Evolutionary conservation across 2,113 vertebrate species (phyloP).

Genomic region (Fulica atra): DNA sequence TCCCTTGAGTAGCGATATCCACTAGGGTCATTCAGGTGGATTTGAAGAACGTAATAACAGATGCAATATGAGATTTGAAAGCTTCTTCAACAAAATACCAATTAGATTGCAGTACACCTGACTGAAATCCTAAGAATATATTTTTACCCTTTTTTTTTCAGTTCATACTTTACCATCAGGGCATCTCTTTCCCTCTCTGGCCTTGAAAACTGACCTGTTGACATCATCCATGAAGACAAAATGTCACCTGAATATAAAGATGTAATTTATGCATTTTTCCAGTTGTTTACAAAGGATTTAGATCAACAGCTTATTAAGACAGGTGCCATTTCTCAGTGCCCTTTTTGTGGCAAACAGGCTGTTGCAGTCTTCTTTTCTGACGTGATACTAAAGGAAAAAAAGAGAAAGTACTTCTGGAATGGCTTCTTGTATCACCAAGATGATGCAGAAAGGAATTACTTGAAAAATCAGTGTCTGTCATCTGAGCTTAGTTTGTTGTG

Average conservation of each 20-base stretch:
- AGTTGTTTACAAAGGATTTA: not conserved
- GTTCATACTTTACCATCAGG: not conserved
- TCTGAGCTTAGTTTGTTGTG: not conserved
- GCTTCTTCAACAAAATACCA: not conserved
- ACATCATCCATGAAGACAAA: not conserved
- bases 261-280: not conserved
- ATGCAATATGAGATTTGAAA: not conserved
- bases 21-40: not conserved
- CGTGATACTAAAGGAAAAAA: not conserved
- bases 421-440: not conserved
- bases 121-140: not conserved
- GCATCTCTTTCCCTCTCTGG: not conserved
- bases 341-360: not conserved
- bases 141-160: not conserved
- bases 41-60: not conserved
- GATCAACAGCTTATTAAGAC: not conserved
- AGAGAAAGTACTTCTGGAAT: not conserved
- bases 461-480: not conserved
- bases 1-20: not conserved
- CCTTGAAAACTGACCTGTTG: not conserved
- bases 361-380: not conserved
- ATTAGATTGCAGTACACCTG: not conserved
- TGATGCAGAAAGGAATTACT: not conserved
- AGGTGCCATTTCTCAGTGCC: not conserved
- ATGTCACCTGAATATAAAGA: not conserved